Conservation (phyloP, 2,797 vertebrate species). For the Poeciliopsis paucimaculata region DNA sequence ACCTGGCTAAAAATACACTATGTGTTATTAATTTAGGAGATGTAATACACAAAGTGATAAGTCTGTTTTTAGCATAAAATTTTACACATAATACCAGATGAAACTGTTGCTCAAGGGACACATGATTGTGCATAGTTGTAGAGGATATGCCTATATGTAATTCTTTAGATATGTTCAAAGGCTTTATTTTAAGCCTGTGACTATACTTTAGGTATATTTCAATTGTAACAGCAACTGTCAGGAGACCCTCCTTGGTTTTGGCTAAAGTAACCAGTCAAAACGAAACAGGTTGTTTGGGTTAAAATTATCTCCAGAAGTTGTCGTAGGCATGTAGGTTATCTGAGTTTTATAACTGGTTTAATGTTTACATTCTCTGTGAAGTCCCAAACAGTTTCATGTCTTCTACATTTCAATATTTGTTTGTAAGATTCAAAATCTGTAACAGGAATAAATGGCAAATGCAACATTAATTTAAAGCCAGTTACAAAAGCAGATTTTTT, state of each 20-base stretch:
- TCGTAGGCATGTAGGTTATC: neutral
- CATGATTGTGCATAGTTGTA: too few species aligned
- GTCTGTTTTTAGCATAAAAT: conserved; percentile 32
- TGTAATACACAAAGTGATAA: conserved; percentile 29
- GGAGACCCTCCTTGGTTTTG: too few species aligned
- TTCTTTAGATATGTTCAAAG: conserved; percentile 25
- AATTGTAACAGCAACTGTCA: neutral
- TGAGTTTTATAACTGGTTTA: neutral
- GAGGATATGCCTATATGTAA: neutral
- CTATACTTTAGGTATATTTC: neutral
- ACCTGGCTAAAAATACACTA: conserved; percentile 49
- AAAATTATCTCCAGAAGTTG: neutral
- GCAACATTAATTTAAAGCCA: neutral
- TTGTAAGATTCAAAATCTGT: neutral
- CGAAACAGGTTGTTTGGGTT: neutral
- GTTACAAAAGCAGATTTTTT: neutral
- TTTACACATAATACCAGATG: neutral
- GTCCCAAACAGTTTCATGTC: neutral
- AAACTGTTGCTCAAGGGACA: neutral
- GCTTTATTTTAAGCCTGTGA: conserved; percentile 23
- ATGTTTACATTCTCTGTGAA: neutral
- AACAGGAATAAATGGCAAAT: neutral
- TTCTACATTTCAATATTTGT: neutral
- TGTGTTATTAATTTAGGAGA: conserved; percentile 46
- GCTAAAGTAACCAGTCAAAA: too few species aligned